These are phyloP conservation scores for Medauroidea extradentata DNA, from an alignment of 1,140 invertebrate species.

Conservation along the genomic window DNA sequence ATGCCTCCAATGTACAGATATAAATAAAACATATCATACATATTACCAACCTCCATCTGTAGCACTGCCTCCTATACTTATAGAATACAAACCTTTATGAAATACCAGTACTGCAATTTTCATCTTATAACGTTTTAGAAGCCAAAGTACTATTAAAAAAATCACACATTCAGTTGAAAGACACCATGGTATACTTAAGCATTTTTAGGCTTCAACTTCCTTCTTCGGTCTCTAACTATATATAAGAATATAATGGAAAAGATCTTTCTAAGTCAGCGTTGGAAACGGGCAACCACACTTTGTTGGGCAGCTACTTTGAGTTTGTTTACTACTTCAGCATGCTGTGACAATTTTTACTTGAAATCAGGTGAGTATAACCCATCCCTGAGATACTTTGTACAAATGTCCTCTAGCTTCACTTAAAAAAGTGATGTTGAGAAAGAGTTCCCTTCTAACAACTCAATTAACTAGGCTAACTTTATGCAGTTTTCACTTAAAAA, in stretches of 20 bases:
- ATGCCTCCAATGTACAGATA: no score
- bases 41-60: no score
- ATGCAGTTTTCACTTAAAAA: neutral
- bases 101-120: no score
- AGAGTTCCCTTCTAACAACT: neutral
- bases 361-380: neutral
- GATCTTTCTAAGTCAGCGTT: neutral
- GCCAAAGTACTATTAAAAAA: no score
- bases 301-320: neutral
- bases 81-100: no score
- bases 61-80: no score
- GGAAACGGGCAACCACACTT: neutral
- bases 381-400: neutral
- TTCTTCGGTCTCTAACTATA: no score
- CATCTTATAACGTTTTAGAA: no score
- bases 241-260: neutral
- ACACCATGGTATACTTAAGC: no score
- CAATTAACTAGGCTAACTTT: neutral
- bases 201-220: no score
- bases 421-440: constrained; percentile 1
- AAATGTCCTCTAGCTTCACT: neutral
- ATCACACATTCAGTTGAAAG: no score
- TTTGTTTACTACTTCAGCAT: neutral
- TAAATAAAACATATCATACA: no score
- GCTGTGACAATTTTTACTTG: neutral